Conservation (phyloP, 2,888 invertebrate species). For the Andrena fulva region DNA sequence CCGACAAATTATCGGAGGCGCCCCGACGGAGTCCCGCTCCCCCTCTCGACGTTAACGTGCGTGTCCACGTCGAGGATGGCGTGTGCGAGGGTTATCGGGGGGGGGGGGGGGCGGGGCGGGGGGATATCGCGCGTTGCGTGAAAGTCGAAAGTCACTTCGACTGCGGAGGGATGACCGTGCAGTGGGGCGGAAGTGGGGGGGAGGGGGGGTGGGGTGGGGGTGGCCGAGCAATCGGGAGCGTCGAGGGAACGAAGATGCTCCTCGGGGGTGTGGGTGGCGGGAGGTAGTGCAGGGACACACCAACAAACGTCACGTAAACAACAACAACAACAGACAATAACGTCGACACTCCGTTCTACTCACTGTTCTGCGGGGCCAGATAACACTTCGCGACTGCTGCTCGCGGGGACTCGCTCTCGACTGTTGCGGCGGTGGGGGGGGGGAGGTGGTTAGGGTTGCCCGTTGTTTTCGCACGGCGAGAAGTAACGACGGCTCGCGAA, state of each 20-base stretch:
- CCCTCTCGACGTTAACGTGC: background rate
- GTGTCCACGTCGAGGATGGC: background rate
- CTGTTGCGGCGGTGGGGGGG: constrained; percentile 3
- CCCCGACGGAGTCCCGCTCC: background rate
- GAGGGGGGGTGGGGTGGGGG: background rate
- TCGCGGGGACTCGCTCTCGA: constrained; percentile 37
- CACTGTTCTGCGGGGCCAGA: constrained; percentile 50
- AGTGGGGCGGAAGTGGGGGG: background rate
- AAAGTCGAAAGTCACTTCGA: constrained; percentile 42
- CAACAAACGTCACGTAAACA: constrained; percentile 43
- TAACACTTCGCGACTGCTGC: constrained; percentile 59
- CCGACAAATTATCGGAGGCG: too few relatives aligned
- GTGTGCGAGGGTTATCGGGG: background rate
- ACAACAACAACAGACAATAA: constrained; percentile 24
- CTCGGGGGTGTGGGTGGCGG: background rate
- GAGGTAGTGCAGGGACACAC: constrained; percentile 32
- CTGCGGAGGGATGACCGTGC: constrained; percentile 14
- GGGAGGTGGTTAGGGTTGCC: too few relatives aligned
- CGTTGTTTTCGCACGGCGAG: constrained; percentile 34
- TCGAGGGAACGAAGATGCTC: constrained; percentile 23
- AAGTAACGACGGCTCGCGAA: constrained; percentile 4
- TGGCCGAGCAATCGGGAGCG: constrained; percentile 23
- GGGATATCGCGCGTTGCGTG: constrained; percentile 51
- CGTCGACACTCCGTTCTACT: constrained; percentile 48
- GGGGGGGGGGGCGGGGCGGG: background rate